Evolutionary conservation across 2,113 vertebrate genomes (phyloP), one percentile per base, ranked within the genome.

Genomic region (Podiceps cristatus): DNA sequence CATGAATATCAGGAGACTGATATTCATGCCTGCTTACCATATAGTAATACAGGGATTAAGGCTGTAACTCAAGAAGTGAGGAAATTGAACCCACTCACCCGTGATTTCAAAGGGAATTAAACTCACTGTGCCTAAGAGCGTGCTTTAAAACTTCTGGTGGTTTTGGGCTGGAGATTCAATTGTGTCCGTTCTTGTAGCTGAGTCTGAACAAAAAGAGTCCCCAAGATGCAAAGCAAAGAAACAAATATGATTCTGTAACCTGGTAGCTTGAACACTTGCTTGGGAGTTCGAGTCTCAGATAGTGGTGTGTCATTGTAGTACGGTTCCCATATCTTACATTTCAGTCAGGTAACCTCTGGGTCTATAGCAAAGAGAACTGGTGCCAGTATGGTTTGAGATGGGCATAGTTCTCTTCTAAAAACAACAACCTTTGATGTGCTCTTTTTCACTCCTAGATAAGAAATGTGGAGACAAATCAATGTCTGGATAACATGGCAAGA

Each of bases 401-500:
- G 17, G 55, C 13, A 10, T 42, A 29, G 7, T 69, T 62, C 11
- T 76, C 13, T 72, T 78, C 17, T 56, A 5, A 60, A 82, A 90
- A n/a, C 25, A 82, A 18, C 33, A 47, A 0, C 33, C 8, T n/a
- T n/a, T n/a, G 29, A 76, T 64, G 11, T 89, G 66, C 8, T 59
- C 69, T 93, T 80, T 85, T 83, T 80, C 40, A n/a, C 17, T 86
- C 63, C 55, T 90, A 99, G 99, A 99, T 99, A 95, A 98, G 99
- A 94, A 99, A 99, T 29, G 99, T 99, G 95, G 99, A 99, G 97
- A 99, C 99, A 75, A 99, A 99, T 97, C 99, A 99, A 78, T 99
- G 99, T 98, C 98, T 99, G 97, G 99, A 99, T 98, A 99, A 99
- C 97, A 99, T 99, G 99, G 99, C 99, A 92, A 99, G 99, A 93